Conservation (phyloP, 2,113 vertebrate species). For the Oreochromis niloticus region DNA sequence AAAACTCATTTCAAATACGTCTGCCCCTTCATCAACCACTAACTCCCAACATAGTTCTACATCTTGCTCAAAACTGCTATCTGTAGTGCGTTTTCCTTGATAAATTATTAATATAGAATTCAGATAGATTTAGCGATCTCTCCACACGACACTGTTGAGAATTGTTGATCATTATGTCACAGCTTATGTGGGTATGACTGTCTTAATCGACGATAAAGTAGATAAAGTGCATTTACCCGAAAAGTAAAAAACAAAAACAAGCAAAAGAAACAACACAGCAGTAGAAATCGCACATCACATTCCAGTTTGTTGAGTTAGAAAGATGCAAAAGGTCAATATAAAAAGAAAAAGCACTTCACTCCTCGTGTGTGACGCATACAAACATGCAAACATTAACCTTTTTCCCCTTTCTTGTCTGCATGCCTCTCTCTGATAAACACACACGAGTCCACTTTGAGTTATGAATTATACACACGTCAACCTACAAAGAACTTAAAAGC, state of each 20-base stretch:
- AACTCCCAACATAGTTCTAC: background rate
- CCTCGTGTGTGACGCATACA: background rate
- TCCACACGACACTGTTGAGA: background rate
- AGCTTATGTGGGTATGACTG: background rate
- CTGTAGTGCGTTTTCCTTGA: background rate
- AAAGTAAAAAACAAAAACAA: background rate
- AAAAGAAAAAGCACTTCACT: background rate
- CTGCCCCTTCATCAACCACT: background rate
- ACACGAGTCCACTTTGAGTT: background rate
- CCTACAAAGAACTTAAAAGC: constrained; percentile 46
- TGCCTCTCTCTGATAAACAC: background rate
- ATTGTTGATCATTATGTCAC: background rate
- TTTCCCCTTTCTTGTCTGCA: background rate
- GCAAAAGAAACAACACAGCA: background rate
- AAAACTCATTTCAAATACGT: no score
- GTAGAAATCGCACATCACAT: background rate
- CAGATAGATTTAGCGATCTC: background rate
- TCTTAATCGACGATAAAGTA: background rate
- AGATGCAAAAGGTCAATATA: background rate
- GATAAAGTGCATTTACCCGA: background rate
- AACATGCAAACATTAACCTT: background rate
- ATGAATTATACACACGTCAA: constrained; percentile 54
- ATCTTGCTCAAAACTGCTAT: background rate
- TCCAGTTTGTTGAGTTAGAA: background rate
- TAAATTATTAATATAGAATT: background rate